A percentile compares a stretch with the other conserved stretches of the same genome.
These are phyloP conservation scores for Hippoglossus hippoglossus DNA, from an alignment of 2,797 vertebrate species.

Conservation along the genomic window DNA sequence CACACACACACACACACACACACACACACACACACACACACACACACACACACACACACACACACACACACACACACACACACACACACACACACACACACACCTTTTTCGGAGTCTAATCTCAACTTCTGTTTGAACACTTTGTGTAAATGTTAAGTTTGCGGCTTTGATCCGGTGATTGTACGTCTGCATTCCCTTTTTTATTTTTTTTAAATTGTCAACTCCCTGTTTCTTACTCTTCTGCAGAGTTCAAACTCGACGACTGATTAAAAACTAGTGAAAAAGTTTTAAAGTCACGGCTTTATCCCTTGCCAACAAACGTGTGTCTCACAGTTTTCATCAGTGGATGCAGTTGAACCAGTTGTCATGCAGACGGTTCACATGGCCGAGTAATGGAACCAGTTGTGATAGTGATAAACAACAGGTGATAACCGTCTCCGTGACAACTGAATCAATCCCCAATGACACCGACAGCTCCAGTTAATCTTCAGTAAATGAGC, in stretches of 20 bases:
- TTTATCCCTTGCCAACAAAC: neutral
- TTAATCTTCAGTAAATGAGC: neutral
- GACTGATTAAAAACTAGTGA: too few species aligned
- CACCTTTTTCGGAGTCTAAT: neutral
- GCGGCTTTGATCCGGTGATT: too few species aligned
- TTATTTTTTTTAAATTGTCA: neutral
- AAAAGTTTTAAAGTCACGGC: too few species aligned
- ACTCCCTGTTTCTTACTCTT: neutral
- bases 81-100: neutral
- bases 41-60: neutral
- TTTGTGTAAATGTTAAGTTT: too few species aligned
- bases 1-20: neutral
- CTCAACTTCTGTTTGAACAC: neutral
- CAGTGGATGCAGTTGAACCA: neutral
- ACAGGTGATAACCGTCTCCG: neutral
- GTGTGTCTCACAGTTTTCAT: neutral
- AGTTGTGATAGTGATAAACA: neutral
- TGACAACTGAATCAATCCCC: neutral
- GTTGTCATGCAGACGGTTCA: constrained; percentile 5
- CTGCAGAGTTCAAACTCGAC: neutral
- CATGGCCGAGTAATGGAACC: neutral
- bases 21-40: neutral
- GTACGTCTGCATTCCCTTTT: neutral
- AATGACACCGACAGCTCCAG: too few species aligned
- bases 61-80: constrained; percentile 1